phyloP scores from a whole-genome alignment of 2,888 invertebrate genomes.

The Agrochola lota region DNA sequence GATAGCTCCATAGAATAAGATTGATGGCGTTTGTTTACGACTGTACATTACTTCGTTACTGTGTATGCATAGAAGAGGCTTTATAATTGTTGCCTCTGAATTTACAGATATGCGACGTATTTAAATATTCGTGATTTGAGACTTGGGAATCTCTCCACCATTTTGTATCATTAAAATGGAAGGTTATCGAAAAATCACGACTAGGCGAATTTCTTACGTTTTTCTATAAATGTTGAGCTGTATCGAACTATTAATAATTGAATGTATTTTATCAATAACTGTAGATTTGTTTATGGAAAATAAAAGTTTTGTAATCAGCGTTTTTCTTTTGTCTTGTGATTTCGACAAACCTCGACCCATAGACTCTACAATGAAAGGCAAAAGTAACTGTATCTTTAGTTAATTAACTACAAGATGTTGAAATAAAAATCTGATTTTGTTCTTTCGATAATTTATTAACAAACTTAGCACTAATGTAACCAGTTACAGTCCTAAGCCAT shows the following conservation, averaged over 20 bases:
- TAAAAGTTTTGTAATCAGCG: slow-evolving; percentile 78
- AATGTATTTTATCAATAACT: slow-evolving; percentile 64
- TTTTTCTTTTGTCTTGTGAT: slow-evolving; percentile 55
- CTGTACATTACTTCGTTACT: slow-evolving; percentile 60
- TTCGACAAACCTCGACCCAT: slow-evolving; percentile 27
- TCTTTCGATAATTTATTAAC: slow-evolving; percentile 10
- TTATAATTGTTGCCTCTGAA: slow-evolving; percentile 22
- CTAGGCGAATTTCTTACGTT: slow-evolving; percentile 57
- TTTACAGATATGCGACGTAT: background rate
- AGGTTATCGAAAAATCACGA: slow-evolving; percentile 6
- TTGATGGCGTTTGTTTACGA: slow-evolving; percentile 65
- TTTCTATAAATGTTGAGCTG: slow-evolving; percentile 65
- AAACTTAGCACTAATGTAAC: background rate
- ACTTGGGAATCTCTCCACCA: background rate
- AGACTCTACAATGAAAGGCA: background rate
- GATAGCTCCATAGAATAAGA: slow-evolving; percentile 12
- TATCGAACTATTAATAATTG: slow-evolving; percentile 53
- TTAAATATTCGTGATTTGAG: slow-evolving; percentile 27
- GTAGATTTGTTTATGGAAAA: slow-evolving; percentile 77
- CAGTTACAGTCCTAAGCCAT: too few relatives aligned
- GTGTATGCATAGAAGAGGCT: slow-evolving; percentile 31
- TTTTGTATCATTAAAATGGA: slow-evolving; percentile 34
- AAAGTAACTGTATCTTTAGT: background rate
- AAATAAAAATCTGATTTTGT: background rate
- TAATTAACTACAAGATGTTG: too few relatives aligned